Percentiles rank a stretch among this genome's conserved stretches.
phyloP scores from a whole-genome alignment of 2,113 vertebrate species.

The Coptodon rendalli region DNA sequence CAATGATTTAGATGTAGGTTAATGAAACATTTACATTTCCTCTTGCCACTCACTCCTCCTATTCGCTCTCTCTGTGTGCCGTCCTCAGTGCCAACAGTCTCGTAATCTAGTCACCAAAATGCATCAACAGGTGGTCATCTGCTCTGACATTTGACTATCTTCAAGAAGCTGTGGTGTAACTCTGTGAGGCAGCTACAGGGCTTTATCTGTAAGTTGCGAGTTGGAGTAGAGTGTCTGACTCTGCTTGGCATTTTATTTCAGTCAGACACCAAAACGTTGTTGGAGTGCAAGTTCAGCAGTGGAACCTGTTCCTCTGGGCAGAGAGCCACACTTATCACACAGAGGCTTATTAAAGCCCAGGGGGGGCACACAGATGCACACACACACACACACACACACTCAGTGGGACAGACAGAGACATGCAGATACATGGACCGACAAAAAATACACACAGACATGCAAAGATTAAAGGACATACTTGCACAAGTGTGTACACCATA shows the following conservation, averaged over 20 bases:
- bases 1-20: not conserved
- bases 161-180: not conserved
- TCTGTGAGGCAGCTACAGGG: not conserved
- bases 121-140: not conserved
- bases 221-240: not conserved
- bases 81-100: not conserved
- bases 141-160: not conserved
- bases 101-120: not conserved
- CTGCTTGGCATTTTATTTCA: slow-evolving; percentile 23
- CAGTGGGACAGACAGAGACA: not conserved
- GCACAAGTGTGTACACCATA: not conserved
- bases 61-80: not conserved
- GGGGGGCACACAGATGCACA: not conserved
- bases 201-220: not conserved
- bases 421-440: not conserved
- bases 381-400: not conserved
- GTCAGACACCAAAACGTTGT: not conserved
- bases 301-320: not conserved
- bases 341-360: slow-evolving; percentile 10
- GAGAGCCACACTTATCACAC: slow-evolving; percentile 20
- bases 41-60: not conserved
- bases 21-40: not conserved
- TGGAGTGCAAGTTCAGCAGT: not conserved
- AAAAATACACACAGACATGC: not conserved
- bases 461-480: not conserved